Conservation (phyloP, 2,113 vertebrate genomes). For the Turnix velox region DNA sequence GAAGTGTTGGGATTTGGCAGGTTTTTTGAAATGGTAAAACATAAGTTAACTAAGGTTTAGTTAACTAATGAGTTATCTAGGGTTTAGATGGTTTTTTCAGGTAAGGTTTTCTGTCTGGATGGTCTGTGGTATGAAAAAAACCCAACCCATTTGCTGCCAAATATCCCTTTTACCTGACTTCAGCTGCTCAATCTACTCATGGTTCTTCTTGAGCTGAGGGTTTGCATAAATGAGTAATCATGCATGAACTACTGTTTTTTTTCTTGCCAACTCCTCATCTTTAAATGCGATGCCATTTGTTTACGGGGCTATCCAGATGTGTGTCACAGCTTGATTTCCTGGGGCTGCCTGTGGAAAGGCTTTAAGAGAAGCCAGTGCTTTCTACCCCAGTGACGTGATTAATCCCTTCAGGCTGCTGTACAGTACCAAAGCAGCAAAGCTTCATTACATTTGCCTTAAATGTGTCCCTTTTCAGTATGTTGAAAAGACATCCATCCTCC, state of each 20-base stretch:
- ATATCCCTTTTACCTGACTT: not conserved
- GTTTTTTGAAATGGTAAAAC: not conserved
- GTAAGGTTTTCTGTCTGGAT: not conserved
- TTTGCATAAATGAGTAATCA: not conserved
- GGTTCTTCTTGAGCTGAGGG: not conserved
- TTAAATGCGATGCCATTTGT: not conserved
- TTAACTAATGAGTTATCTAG: no score
- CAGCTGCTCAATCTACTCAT: not conserved
- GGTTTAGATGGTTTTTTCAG: not conserved
- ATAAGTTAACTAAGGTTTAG: not conserved
- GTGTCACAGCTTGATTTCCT: conserved; percentile 14
- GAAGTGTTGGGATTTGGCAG: not conserved
- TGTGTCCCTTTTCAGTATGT: not conserved
- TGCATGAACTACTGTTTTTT: not conserved
- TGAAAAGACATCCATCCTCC: not conserved
- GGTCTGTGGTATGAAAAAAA: not conserved
- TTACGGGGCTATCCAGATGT: conserved; percentile 22
- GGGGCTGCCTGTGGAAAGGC: not conserved
- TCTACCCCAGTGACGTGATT: not conserved
- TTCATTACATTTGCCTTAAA: conserved; percentile 17
- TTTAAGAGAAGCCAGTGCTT: not conserved
- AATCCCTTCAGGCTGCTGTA: not conserved
- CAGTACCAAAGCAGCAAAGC: not conserved
- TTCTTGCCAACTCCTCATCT: not conserved
- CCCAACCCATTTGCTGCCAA: not conserved